Evolutionary conservation across 2,113 vertebrate species (phyloP), one percentile per base, ranked within the genome.

Genomic region (Varanus komodoensis): DNA sequence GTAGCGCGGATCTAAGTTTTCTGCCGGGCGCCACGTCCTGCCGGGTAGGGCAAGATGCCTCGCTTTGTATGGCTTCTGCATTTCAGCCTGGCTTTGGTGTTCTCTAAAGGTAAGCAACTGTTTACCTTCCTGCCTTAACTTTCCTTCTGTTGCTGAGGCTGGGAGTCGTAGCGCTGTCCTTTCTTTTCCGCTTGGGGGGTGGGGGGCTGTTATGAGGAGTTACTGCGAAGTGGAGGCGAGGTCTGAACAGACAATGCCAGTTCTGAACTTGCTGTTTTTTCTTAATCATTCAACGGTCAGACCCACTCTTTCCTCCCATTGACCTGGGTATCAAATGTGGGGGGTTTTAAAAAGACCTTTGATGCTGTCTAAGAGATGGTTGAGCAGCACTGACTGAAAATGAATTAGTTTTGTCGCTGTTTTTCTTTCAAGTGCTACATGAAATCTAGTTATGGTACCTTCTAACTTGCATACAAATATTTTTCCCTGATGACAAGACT

Each of bases 31-130:
- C 95, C 94, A 97, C 96, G n/a, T 92, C n/a, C 90, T 44, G 38
- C 94, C 86, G 96, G 93, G 93, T 95, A 93, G 92, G 95, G 94
- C 95, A 94, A 93, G 91, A 96, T 94, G 96, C 93, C 96, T 96
- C 95, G 94, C 87, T 92, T 93, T 8, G 91, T 96, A 83, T 96
- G 97, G 68, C 96, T 96, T 5, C 93, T 97, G 86, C 95, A 97
- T 69, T n/a, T 98, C 93, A 95, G 97, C 94, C 93, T 98, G 95
- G 97, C 97, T 23, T 94, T 96, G 82, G 95, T 97, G 54, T 93
- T 97, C 93, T 96, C 96, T 87, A 96, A 96, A 97, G 97, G 97
- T 98, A 95, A 97, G 97, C 71, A 75, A 89, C 84, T 6, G n/a
- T 1, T 3, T 0, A 0, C 67, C 69, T 91, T 44, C 90, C 27